A percentile compares a stretch with the other conserved stretches of the same genome.
Evolutionary conservation across 1,140 invertebrate species (phyloP).

Genomic region (Phymastichus coffea): DNA sequence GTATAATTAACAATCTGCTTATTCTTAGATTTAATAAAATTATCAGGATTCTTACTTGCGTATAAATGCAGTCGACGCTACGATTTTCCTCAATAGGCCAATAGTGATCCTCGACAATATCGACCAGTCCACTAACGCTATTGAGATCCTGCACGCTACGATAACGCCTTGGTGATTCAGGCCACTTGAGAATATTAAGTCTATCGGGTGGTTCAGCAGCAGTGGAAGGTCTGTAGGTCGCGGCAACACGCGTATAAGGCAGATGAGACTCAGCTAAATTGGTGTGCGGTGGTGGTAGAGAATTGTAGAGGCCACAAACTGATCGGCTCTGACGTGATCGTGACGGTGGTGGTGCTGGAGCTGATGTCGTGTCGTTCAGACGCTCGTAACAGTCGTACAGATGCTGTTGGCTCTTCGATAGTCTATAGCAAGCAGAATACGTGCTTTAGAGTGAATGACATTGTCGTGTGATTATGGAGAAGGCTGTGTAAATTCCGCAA

Average conservation of each 20-base stretch:
- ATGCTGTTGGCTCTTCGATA: conserved; percentile 55
- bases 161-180: conserved; percentile 41
- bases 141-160: conserved; percentile 53
- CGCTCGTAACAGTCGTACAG: conserved; percentile 49
- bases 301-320: conserved; percentile 45
- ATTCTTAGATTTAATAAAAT: neutral
- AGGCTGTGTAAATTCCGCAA: too few species aligned
- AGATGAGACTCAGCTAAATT: conserved; percentile 41
- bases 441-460: too few species aligned
- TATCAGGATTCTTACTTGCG: conserved; percentile 40
- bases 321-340: conserved; percentile 44
- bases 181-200: conserved; percentile 54
- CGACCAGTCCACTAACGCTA: conserved; percentile 50
- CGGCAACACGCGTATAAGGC: conserved; percentile 20
- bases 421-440: conserved; percentile 37
- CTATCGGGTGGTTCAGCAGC: neutral
- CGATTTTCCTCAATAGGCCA: conserved; percentile 52
- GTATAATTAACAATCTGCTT: too few species aligned
- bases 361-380: conserved; percentile 41
- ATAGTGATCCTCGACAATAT: conserved; percentile 51
- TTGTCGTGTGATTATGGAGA: too few species aligned
- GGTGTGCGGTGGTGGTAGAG: conserved; percentile 34
- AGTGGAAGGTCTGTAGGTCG: neutral
- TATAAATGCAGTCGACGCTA: conserved; percentile 51
- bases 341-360: neutral